Conservation (phyloP, 2,888 invertebrate genomes). For the Tenthredo mesomela region DNA sequence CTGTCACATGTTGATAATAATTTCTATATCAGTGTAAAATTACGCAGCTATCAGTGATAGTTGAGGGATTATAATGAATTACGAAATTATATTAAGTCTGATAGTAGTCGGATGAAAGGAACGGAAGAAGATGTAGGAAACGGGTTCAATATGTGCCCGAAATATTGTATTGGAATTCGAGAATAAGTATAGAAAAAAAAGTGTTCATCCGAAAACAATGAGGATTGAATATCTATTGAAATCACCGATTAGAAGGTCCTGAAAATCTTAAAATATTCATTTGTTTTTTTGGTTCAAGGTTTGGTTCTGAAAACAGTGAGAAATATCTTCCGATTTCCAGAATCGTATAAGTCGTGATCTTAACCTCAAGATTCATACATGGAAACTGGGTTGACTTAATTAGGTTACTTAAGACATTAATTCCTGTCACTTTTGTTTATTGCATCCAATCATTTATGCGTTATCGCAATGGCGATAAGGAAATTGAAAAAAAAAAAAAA, state of each 20-base stretch:
- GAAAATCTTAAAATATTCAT: neutral
- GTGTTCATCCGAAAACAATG: neutral
- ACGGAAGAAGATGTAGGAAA: neutral
- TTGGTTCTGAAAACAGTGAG: neutral
- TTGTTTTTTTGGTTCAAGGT: slow-evolving; percentile 1
- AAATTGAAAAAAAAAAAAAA: no score
- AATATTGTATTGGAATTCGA: neutral
- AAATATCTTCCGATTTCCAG: neutral
- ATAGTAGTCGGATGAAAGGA: neutral
- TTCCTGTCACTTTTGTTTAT: slow-evolving; percentile 24
- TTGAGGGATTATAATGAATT: neutral
- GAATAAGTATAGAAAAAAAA: neutral
- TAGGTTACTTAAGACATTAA: neutral
- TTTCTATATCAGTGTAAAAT: neutral
- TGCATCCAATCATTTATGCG: neutral
- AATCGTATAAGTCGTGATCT: neutral
- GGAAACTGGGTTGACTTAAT: neutral
- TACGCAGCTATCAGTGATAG: neutral
- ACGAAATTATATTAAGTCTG: neutral
- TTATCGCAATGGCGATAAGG: neutral
- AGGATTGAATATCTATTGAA: no score
- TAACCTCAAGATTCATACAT: neutral
- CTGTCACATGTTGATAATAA: neutral
- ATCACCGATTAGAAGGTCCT: neutral
- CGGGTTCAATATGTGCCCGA: neutral